phyloP scores from a whole-genome alignment of 2,888 invertebrate genomes.

The Schizotus pectinicornis region DNA sequence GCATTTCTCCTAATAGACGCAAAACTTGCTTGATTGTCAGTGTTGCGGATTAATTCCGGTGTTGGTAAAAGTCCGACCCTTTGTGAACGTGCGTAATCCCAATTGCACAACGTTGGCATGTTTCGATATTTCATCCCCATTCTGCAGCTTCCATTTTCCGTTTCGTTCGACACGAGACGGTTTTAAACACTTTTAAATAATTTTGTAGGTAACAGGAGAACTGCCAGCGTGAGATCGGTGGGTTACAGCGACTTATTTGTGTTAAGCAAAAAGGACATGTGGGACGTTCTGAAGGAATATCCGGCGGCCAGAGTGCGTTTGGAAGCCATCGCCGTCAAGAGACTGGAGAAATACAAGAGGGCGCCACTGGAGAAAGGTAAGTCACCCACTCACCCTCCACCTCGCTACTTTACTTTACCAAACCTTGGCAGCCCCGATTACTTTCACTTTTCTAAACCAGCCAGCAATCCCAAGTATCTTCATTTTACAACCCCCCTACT shows the following conservation, averaged over 20 bases:
- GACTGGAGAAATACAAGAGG: constrained; percentile 96
- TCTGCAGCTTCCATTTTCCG: neutral
- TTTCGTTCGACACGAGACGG: constrained; percentile 3
- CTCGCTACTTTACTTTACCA: neutral
- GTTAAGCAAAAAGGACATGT: constrained; percentile 98
- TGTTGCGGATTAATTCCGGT: too few species aligned
- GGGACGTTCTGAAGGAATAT: constrained; percentile 97
- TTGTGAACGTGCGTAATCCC: neutral
- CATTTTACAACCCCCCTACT: too few species aligned
- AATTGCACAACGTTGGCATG: constrained; percentile 23
- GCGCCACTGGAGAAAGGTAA: constrained; percentile 91
- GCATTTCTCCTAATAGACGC: neutral
- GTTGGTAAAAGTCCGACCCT: neutral
- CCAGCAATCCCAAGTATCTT: too few species aligned
- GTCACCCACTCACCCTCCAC: constrained; percentile 29
- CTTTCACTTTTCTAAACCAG: too few species aligned
- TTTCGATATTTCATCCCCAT: constrained; percentile 4
- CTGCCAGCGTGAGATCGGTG: constrained; percentile 96
- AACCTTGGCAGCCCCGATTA: too few species aligned
- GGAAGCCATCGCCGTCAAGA: constrained; percentile 96
- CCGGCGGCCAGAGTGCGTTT: constrained; percentile 92
- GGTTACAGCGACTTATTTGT: constrained; percentile 99
- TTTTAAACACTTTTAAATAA: constrained; percentile 23
- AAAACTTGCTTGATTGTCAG: neutral
- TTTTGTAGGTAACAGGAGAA: constrained; percentile 89